These are phyloP conservation scores for Macroglossus sobrinus DNA, from an alignment of 2,113 vertebrate species.

Conservation along the genomic window DNA sequence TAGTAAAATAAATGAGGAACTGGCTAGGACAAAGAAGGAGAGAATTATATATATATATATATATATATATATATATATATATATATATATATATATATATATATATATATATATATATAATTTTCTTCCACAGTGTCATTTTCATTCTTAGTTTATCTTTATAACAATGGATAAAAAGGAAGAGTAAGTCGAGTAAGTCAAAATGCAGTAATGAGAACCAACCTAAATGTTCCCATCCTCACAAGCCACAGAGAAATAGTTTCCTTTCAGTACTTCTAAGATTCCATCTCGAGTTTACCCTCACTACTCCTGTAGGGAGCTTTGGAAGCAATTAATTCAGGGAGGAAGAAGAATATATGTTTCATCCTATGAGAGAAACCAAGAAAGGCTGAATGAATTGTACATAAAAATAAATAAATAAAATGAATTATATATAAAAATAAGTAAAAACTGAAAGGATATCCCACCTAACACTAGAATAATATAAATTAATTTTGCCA, in stretches of 20 bases:
- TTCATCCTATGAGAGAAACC: conserved; percentile 56
- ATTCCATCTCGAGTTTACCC: conserved; percentile 11
- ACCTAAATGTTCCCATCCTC: neutral
- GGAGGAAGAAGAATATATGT: conserved; percentile 35
- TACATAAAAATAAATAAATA: neutral
- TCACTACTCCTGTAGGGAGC: conserved; percentile 45
- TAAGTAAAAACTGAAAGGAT: neutral
- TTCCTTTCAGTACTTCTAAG: neutral
- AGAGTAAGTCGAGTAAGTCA: conserved; percentile 29
- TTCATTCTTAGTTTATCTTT: conserved; percentile 56
- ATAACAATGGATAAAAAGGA: conserved; percentile 21
- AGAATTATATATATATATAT: conserved; percentile 51
- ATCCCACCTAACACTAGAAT: neutral
- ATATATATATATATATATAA: conserved; percentile 54
- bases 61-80: conserved; percentile 70
- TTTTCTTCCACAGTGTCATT: conserved; percentile 54
- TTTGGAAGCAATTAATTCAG: conserved; percentile 59
- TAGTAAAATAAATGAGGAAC: conserved; percentile 56
- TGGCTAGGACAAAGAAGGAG: conserved; percentile 46
- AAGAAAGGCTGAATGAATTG: conserved; percentile 25
- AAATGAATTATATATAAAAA: neutral
- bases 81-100: conserved; percentile 41
- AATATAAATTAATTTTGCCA: neutral
- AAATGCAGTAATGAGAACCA: neutral
- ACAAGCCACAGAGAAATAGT: conserved; percentile 2